Conservation (phyloP, 1,140 invertebrate genomes). For the Temnothorax nylanderi region DNA sequence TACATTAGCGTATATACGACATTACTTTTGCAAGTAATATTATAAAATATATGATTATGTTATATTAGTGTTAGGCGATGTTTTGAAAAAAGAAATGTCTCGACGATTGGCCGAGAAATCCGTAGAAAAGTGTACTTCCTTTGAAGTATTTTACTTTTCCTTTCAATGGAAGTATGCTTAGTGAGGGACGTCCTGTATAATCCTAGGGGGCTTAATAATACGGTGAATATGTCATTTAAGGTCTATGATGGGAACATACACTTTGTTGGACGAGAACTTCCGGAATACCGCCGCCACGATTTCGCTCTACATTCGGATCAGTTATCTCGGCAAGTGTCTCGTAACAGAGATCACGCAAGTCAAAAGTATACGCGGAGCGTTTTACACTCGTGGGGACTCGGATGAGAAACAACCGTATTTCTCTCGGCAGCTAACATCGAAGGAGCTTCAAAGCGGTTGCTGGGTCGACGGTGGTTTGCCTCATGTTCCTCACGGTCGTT, state of each 20-base stretch:
- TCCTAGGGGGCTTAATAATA: neutral
- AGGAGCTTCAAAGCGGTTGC: slow-evolving; percentile 58
- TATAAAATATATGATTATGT: neutral
- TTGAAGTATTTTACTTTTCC: neutral
- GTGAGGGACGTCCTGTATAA: neutral
- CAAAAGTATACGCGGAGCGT: slow-evolving; percentile 24
- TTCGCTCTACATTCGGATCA: slow-evolving; percentile 76
- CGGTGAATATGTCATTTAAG: slow-evolving; percentile 53
- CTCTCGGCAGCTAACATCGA: slow-evolving; percentile 67
- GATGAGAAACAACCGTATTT: slow-evolving; percentile 73
- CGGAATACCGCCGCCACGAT: slow-evolving; percentile 60
- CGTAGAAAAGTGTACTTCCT: neutral
- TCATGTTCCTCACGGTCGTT: neutral
- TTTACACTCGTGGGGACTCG: slow-evolving; percentile 73
- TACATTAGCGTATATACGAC: neutral
- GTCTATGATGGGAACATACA: slow-evolving; percentile 72
- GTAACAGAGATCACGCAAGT: slow-evolving; percentile 75
- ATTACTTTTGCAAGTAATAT: neutral
- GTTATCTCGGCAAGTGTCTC: slow-evolving; percentile 76
- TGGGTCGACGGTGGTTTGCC: slow-evolving; percentile 57
- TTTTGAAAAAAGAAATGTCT: neutral
- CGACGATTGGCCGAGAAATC: neutral
- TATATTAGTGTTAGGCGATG: neutral
- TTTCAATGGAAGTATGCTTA: neutral
- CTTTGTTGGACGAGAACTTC: slow-evolving; percentile 65